phyloP scores from a whole-genome alignment of 2,113 vertebrate species.

The Leucoraja erinaceus region DNA sequence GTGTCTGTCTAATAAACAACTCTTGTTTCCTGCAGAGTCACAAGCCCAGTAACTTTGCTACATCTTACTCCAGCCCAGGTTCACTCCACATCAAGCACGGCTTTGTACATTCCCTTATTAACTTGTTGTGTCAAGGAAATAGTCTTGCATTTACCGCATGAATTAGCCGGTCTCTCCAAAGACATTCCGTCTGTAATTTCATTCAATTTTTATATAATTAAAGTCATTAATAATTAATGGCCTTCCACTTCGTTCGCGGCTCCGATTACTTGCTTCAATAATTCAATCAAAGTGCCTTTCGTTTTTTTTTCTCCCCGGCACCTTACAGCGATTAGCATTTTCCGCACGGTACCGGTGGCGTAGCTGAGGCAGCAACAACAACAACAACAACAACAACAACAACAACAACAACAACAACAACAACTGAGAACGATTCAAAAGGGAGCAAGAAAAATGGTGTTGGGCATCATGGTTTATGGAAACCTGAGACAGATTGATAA shows the following conservation, averaged over 20 bases:
- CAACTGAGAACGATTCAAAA: neutral
- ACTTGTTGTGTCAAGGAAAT: neutral
- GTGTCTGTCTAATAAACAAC: neutral
- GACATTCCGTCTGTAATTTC: neutral
- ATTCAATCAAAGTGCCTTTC: neutral
- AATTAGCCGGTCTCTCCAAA: neutral
- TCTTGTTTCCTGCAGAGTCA: neutral
- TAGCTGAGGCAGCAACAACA: too few species aligned
- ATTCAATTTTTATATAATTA: neutral
- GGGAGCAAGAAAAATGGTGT: too few species aligned
- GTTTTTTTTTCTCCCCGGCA: neutral
- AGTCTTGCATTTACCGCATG: neutral
- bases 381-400: too few species aligned
- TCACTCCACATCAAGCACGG: neutral
- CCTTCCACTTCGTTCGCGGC: neutral
- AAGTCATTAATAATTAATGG: slow-evolving; percentile 10
- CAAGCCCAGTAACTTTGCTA: neutral
- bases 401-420: too few species aligned
- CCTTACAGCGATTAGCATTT: neutral
- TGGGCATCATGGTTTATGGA: too few species aligned
- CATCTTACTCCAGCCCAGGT: neutral
- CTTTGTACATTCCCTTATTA: too few species aligned
- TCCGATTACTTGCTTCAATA: neutral
- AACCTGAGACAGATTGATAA: too few species aligned
- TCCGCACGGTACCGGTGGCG: too few species aligned